Base-by-base conservation (phyloP, 2,113 vertebrate genomes). In the Pygoscelis antarcticus region DNA sequence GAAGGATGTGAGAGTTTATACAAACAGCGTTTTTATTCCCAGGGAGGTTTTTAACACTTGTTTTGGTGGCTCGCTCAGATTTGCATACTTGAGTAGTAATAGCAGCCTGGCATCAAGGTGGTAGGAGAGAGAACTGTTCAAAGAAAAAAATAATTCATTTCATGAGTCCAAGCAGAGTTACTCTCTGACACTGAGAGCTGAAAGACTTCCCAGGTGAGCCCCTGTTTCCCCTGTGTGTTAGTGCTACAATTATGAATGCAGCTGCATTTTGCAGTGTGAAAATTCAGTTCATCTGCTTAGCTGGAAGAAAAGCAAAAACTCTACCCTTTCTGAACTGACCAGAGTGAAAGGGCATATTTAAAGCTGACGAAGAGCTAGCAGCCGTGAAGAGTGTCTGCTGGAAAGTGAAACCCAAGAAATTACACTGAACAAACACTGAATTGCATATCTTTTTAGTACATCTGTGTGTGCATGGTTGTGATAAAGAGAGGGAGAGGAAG, bases 161-260 rank as follows among this genome's bases (percentile, higher is more conserved):
- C 34, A 25, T 58, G 17, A 11, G 17, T 76, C 44, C 34, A 32
- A n/a, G 66, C 27, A 86, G 61, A 86, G 11, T 62, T 89, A 40
- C 6, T 30, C 21, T 78, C 66, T 75, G 64, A 66, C 25, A 57
- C 16, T 0, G 9, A 60, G 13, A 61, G 3, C 60, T 89, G 65
- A 49, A 87, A 84, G 40, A 6, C 19, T 85, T 90, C n/a, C 32
- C 40, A 69, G 29, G 2, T 64, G 51, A 83, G 9, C 19, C 18
- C 47, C 13, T 0, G 0, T 46, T 82, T 66, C 17, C 52, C 12
- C 27, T 18, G 5, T 25, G 22, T 69, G 15, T 47, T 60, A 40
- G 16, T 60, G 57, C 26, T 52, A 32, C 51, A 79, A 7, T 21
- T 83, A 42, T 3, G 4, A 71, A 65, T 16, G 16, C 9, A 65